Evolutionary conservation across 2,113 vertebrate species (phyloP), one percentile per base, ranked within the genome.

Genomic region (Tetraodon nigroviridis): DNA sequence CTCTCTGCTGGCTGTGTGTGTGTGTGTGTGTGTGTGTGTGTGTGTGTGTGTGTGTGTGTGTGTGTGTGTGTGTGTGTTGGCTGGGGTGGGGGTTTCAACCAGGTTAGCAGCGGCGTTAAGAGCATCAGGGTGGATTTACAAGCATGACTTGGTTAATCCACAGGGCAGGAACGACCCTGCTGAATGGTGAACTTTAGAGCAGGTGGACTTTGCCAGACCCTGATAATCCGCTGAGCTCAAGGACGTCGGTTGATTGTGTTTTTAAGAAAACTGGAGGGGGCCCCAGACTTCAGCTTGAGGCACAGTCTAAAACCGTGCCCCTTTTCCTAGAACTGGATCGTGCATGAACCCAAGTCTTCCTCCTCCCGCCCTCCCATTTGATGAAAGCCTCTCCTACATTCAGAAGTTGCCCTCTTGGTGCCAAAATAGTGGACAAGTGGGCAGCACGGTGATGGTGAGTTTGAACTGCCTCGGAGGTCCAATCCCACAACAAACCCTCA

Each of bases 171-270:
- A 78, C 67, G 66, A 74, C 40, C 69, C 16, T 3, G 12, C 52
- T 82, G 83, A 82, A 82, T 83, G 69, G 75, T 74, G 70, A 80
- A 47, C 54, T 68, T 63, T 77, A 72, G 69, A 57, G 62, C 64
- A 6, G 3, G 1, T 13, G 2, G 19, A 57, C 48, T 51, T n/a
- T 59, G 61, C 61, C 67, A 72, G 60, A 70, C 61, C 48, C 16
- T 49, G 64, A 68, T 63, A 67, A 69, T 59, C 37, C 45, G 40
- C 47, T 69, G 54, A 65, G 59, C 32, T 37, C 1, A 37, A 63
- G 55, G 61, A 61, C 47, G 20, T n/a, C 51, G 41, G 24, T 70
- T 63, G 61, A 51, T 60, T 40, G 71, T 68, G 74, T 64, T 82
- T 76, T 45, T 55, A 67, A 58, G 63, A 27, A 57, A 61, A 37